Percentiles rank a stretch among this genome's conserved stretches.
phyloP scores from a whole-genome alignment of 2,113 vertebrate genomes.

The Tricholaema leucomelas region DNA sequence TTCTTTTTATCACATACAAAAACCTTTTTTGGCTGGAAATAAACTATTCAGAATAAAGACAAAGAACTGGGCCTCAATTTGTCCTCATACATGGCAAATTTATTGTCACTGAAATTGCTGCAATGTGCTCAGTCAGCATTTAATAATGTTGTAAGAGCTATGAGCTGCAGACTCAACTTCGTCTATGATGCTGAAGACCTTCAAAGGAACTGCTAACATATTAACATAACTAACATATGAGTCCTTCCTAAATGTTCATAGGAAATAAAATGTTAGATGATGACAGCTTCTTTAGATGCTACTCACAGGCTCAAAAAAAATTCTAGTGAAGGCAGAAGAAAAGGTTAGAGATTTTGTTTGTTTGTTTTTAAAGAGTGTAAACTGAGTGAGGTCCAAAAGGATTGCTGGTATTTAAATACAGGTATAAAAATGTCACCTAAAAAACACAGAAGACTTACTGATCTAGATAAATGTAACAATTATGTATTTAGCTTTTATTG shows the following conservation, averaged over 20 bases:
- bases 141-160: background rate
- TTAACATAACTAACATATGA: background rate
- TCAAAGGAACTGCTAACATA: background rate
- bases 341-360: background rate
- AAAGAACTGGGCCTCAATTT: background rate
- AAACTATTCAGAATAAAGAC: background rate
- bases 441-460: background rate
- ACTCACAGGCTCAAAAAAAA: background rate
- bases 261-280: background rate
- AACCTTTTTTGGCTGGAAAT: background rate
- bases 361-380: background rate
- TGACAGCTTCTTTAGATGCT: rapidly evolving
- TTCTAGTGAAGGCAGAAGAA: background rate
- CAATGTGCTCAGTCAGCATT: background rate
- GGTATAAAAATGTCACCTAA: background rate
- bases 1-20: background rate
- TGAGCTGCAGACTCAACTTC: background rate
- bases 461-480: background rate
- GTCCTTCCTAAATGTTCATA: background rate
- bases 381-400: background rate
- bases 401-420: background rate
- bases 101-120: background rate
- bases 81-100: background rate
- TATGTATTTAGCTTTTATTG: background rate
- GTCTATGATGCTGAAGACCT: background rate